phyloP scores from a whole-genome alignment of 2,113 vertebrate species.

The Saccopteryx leptura region DNA sequence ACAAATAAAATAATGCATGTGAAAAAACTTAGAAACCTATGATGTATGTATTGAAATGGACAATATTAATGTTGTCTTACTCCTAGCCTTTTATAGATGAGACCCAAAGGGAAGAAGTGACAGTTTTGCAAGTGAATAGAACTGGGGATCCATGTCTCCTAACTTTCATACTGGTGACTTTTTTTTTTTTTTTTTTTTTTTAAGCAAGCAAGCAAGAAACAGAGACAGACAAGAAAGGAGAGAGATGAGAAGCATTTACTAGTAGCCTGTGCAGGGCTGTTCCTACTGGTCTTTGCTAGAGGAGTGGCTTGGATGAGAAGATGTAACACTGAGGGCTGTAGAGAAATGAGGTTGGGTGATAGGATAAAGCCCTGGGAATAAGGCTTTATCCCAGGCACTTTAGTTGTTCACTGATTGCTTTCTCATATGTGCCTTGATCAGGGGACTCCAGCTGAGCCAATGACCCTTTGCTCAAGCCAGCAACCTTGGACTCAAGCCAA shows the following conservation, averaged over 20 bases:
- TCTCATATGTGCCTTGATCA: too few relatives aligned
- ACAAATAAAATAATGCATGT: not conserved
- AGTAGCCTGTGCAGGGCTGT: too few relatives aligned
- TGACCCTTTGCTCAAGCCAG: too few relatives aligned
- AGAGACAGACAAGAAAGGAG: too few relatives aligned
- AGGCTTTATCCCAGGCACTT: too few relatives aligned
- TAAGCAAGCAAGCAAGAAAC: too few relatives aligned
- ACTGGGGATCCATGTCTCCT: not conserved
- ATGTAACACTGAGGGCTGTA: not conserved
- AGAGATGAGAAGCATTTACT: too few relatives aligned
- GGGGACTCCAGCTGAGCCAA: too few relatives aligned
- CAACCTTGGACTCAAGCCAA: too few relatives aligned
- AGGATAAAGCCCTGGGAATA: accelerated
- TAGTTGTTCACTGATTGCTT: too few relatives aligned
- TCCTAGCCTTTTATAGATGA: not conserved
- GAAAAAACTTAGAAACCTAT: not conserved
- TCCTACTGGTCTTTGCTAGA: not conserved
- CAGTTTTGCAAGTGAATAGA: not conserved
- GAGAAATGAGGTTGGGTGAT: not conserved
- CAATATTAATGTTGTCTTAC: not conserved
- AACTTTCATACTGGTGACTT: too few relatives aligned
- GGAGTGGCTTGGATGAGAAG: not conserved
- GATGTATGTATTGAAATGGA: not conserved
- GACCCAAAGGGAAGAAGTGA: not conserved
- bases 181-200: too few relatives aligned